Evolutionary conservation across 2,797 vertebrate genomes (phyloP).

Genomic region (Ceyx erithaca): DNA sequence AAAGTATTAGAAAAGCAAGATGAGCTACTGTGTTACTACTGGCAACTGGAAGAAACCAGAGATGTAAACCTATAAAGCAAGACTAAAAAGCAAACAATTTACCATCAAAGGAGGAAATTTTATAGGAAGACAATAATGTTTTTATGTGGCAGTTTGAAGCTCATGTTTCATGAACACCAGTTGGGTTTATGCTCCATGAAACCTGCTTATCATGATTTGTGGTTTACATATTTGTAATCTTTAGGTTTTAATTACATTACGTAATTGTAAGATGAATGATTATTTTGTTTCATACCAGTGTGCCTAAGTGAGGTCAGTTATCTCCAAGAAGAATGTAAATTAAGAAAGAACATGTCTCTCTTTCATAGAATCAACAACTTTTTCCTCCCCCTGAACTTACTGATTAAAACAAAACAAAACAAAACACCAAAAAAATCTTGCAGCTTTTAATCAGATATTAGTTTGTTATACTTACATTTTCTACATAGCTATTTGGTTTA

Average conservation of each 20-base stretch:
- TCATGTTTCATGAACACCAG: neutral
- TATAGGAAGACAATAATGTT: neutral
- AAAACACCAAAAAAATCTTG: too few species aligned
- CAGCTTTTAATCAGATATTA: neutral
- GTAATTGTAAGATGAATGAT: neutral
- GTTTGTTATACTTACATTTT: conserved; percentile 10
- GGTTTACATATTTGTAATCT: conserved; percentile 17
- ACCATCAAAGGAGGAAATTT: neutral
- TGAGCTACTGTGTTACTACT: neutral
- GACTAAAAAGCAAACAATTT: neutral
- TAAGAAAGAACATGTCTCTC: neutral
- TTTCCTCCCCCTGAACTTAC: neutral
- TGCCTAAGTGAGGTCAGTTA: neutral
- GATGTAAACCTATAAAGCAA: neutral
- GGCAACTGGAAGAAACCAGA: neutral
- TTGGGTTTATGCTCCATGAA: neutral
- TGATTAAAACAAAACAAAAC: neutral
- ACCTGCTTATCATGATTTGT: neutral
- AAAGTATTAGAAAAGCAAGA: conserved; percentile 26
- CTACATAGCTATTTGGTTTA: neutral
- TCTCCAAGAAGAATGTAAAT: neutral
- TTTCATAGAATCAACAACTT: neutral
- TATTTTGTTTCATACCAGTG: neutral
- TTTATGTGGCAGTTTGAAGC: neutral
- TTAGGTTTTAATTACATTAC: conserved; percentile 9